Evolutionary conservation across 2,113 vertebrate species (phyloP), one percentile per base, ranked within the genome.

Genomic region (Apodemus speciosus): DNA sequence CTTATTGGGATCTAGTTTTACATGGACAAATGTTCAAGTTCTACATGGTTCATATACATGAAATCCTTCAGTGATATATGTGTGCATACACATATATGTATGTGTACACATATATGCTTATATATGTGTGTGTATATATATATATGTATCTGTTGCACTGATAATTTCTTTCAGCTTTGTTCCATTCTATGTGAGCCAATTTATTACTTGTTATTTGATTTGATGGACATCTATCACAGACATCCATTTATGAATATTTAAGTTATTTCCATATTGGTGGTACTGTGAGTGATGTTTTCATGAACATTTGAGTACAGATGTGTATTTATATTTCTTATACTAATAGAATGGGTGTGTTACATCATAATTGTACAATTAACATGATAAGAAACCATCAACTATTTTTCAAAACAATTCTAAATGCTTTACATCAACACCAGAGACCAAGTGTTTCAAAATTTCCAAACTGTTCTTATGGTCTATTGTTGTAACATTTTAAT

Each of bases 101-200:
- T 56, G 56, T 4, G 18, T 53, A 46, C 14, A 53, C 14, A 53
- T 53, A n/a, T 27, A 4, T 72, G 4, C 73, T 51, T 30, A 23
- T 20, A 20, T 11, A 2, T 9, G 2, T 21, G 0, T 20, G 1
- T 20, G 18, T 35, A 1, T 40, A 23, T 30, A 13, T 66, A 3
- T 32, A 4, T 66, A 32, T 14, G 9, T 64, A 35, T 68, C 2
- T 35, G 6, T 60, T 30, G 3, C 25, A 51, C 10, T 51, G 16
- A 9, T 76, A 16, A 62, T 21, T 58, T 72, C 13, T 58, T 80
- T 85, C 62, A 38, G 3, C 32, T 66, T 43, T 49, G 15, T 60
- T 72, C 27, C 23, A 43, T 46, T n/a, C 2, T 11, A 8, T 68
- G 6, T 62, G 9, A 46, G 60, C 30, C 10, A 64, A 10, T 56